These are phyloP conservation scores for Drosophila pseudoananassae DNA, from an alignment of 1,140 invertebrate species.

Conservation along the genomic window DNA sequence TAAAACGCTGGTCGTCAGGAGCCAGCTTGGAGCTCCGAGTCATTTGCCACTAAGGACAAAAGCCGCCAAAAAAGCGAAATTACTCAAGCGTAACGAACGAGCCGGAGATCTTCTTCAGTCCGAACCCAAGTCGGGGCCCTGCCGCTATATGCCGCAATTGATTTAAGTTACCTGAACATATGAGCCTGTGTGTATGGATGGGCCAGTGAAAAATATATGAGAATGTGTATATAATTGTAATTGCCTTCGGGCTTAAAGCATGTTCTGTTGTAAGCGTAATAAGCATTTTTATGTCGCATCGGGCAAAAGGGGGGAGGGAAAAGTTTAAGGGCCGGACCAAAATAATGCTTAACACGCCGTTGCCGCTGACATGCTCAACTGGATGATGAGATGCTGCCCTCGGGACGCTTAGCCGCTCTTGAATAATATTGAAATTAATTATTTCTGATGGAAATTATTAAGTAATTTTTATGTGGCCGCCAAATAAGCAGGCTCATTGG, in stretches of 20 bases:
- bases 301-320: slow-evolving; percentile 5
- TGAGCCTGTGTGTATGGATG: slow-evolving; percentile 5
- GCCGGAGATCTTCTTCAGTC: slow-evolving; percentile 33
- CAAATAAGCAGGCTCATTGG: slow-evolving; percentile 39
- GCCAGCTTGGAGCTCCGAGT: slow-evolving; percentile 49
- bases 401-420: slow-evolving; percentile 25
- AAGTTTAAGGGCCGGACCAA: slow-evolving; percentile 54
- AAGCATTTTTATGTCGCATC: slow-evolving; percentile 71
- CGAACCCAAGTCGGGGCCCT: slow-evolving; percentile 37
- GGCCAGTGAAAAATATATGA: slow-evolving; percentile 13
- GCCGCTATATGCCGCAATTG: slow-evolving; percentile 69
- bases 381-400: slow-evolving; percentile 44
- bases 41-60: slow-evolving; percentile 80
- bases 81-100: slow-evolving; percentile 73
- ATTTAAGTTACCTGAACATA: slow-evolving; percentile 65
- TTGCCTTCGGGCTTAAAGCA: slow-evolving; percentile 54
- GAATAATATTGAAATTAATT: slow-evolving; percentile 82
- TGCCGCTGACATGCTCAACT: slow-evolving; percentile 38
- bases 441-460: slow-evolving; percentile 82
- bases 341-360: slow-evolving; percentile 64
- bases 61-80: slow-evolving; percentile 74
- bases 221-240: slow-evolving; percentile 53
- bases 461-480: slow-evolving; percentile 71
- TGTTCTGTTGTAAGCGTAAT: slow-evolving; percentile 67
- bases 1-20: slow-evolving; percentile 55